These are phyloP conservation scores for Andrena hattorfiana DNA, from an alignment of 2,888 invertebrate species.

Conservation along the genomic window DNA sequence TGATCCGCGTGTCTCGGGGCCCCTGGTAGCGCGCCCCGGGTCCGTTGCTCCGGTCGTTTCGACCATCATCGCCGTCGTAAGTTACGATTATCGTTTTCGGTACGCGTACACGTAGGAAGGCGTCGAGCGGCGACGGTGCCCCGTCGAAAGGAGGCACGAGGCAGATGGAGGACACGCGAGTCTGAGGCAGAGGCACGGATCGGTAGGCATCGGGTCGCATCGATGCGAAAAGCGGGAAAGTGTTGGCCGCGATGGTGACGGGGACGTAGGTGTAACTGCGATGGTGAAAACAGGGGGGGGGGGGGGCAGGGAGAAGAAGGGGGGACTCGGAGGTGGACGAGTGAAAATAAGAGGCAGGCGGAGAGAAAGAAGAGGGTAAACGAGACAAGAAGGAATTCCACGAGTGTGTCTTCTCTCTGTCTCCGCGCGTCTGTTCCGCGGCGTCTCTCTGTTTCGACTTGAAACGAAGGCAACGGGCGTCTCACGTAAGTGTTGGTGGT, in stretches of 20 bases:
- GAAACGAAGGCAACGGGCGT: conserved; percentile 52
- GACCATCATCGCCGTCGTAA: conserved; percentile 65
- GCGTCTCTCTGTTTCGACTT: conserved; percentile 46
- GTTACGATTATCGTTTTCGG: conserved; percentile 68
- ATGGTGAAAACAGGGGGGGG: conserved; percentile 37
- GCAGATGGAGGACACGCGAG: conserved; percentile 28
- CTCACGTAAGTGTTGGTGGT: conserved; percentile 43
- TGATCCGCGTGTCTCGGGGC: conserved; percentile 45
- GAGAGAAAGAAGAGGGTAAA: conserved; percentile 58
- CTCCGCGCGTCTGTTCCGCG: conserved; percentile 6
- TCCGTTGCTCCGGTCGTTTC: conserved; percentile 47
- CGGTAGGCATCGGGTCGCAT: conserved; percentile 6
- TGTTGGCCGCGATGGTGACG: conserved; percentile 35
- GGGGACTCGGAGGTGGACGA: conserved; percentile 13
- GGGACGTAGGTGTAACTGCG: conserved; percentile 63
- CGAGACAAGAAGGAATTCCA: conserved; percentile 65
- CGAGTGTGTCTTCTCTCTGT: conserved; percentile 34
- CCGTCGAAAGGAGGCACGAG: conserved; percentile 51
- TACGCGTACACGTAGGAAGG: conserved; percentile 66
- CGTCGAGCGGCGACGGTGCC: conserved; percentile 42
- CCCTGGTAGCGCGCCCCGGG: conserved; percentile 41
- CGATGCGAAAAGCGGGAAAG: conserved; percentile 37
- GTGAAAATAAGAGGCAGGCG: conserved; percentile 40
- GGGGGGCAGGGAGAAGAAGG: conserved; percentile 11
- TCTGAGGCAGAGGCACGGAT: conserved; percentile 10